These are phyloP conservation scores for Neopipo cinnamomea DNA, from an alignment of 2,113 vertebrate species.

Conservation along the genomic window DNA sequence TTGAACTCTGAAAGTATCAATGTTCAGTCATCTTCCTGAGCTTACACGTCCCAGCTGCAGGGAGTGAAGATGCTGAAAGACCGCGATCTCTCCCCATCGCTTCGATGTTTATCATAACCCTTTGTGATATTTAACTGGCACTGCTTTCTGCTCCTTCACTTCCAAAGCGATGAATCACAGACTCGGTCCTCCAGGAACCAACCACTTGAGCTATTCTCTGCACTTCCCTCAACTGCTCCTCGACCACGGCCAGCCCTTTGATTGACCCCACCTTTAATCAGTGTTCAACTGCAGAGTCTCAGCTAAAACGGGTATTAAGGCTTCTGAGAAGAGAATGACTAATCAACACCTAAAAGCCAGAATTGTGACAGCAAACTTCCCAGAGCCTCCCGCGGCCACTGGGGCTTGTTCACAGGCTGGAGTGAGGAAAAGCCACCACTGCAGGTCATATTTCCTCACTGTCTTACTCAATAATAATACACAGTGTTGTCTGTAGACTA, in stretches of 20 bases:
- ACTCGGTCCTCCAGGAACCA: constrained; percentile 24
- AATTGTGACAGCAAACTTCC: neutral
- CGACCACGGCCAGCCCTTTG: constrained; percentile 6
- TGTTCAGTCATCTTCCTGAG: neutral
- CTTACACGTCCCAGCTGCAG: constrained; percentile 35
- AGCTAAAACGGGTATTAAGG: neutral
- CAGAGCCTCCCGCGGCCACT: neutral
- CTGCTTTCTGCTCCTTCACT: constrained; percentile 1
- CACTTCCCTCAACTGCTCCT: constrained; percentile 32
- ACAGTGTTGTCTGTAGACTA: neutral
- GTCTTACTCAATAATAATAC: neutral
- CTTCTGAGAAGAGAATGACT: neutral
- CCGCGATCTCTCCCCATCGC: neutral
- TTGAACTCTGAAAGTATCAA: constrained; percentile 19
- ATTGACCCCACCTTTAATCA: constrained; percentile 27
- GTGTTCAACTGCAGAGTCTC: neutral
- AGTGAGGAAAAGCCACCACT: neutral
- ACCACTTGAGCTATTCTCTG: constrained; percentile 17
- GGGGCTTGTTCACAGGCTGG: neutral
- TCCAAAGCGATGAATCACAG: constrained; percentile 48
- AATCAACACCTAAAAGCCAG: neutral
- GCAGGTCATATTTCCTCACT: neutral
- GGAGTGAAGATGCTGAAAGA: constrained; percentile 6
- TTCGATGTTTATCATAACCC: neutral
- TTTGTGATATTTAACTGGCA: constrained; percentile 42